Base-by-base conservation (phyloP, 2,888 invertebrate genomes). In the Drosophila setosimentum region DNA sequence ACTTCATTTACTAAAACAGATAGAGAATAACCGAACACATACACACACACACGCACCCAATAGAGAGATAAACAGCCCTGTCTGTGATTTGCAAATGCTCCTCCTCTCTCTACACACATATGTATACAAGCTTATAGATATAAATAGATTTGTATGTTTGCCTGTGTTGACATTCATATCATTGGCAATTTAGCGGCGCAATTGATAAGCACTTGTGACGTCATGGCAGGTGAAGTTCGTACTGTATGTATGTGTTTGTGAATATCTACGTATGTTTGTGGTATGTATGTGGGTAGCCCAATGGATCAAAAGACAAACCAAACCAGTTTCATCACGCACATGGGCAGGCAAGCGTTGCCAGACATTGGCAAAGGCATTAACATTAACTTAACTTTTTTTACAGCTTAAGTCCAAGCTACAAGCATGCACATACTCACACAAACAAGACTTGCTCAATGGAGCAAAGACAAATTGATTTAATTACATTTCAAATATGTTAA, bases 401-500 rank as follows among this genome's bases (percentile, higher is more conserved):
- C n/a, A 42, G 35, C 60, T 45, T 48, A 60, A 50, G 71, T 42
- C 53, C 50, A 37, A 55, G 27, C 27, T 55, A 54, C 10, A 54
- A 6, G 5, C 18, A 35, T 5, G n/a, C 7, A 54, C 27, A 29
- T 33, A 42, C 18, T 54, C 45, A 51, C 8, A n/a, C 35, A 66
- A 18, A 35, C 51, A 51, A 48, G 45, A 29, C 45, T 33, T 75
- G 67, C 66, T 63, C 72, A 69, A 72, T 79, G 69, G 53, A 70
- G 76, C 68, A 80, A 50, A 71, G 67, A 76, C 80, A 83, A 83
- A 73, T 83, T 83, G 73, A 78, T 83, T 83, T 78, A 83, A 82
- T 82, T 82, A 64, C 63, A 73, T 80, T 76, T 82, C 57, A 72
- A 84, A 83, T 75, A 73, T 84, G 71, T 71, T 80, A 71, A 74